Percentiles rank a stretch among this genome's conserved stretches.
Evolutionary conservation across 2,797 vertebrate species (phyloP).

Genomic region (Pelodytes ibericus): DNA sequence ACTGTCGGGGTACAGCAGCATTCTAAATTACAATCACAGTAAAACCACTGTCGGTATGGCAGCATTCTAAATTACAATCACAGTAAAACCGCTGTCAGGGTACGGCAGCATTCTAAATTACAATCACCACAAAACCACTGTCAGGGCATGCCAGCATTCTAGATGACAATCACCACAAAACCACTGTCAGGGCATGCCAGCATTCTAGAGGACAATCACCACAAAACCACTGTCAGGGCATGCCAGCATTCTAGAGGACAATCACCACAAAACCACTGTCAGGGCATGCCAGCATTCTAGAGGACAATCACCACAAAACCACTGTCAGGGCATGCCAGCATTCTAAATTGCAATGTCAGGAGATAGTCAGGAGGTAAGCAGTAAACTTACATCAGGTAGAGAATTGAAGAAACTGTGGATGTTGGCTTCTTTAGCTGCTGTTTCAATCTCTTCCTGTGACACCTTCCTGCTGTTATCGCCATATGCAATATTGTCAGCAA

Average conservation of each 20-base stretch:
- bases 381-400: conserved; percentile 79
- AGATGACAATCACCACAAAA: neutral
- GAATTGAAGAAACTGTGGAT: conserved; percentile 88
- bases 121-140: neutral
- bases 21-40: neutral
- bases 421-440: conserved; percentile 85
- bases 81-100: neutral
- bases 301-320: neutral
- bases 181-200: too few relatives aligned
- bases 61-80: neutral
- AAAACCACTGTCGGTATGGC: too few relatives aligned
- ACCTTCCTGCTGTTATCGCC: conserved; percentile 86
- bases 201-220: neutral
- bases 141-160: neutral
- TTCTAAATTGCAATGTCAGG: neutral
- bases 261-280: neutral
- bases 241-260: neutral
- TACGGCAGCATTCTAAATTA: neutral
- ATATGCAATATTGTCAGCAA: conserved; percentile 92
- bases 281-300: too few relatives aligned
- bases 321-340: neutral
- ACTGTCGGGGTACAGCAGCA: too few relatives aligned
- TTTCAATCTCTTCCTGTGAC: conserved; percentile 78
- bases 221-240: neutral
- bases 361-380: too few relatives aligned